Conservation (phyloP, 2,113 vertebrate species). For the Echinops telfairi region DNA sequence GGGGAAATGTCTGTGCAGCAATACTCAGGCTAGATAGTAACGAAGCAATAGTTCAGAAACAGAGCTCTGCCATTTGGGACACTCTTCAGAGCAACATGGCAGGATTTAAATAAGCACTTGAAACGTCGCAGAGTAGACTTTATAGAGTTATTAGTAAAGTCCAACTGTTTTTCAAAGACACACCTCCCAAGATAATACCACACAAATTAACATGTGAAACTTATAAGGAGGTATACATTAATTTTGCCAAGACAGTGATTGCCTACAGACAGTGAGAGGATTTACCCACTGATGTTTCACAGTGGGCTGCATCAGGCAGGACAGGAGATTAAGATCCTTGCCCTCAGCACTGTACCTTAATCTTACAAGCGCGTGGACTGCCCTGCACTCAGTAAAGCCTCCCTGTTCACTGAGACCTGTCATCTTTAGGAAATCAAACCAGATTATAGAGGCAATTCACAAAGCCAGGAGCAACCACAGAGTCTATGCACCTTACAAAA, state of each 20-base stretch:
- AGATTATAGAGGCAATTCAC: slow-evolving; percentile 94
- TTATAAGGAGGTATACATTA: slow-evolving; percentile 47
- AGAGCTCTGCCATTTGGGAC: slow-evolving; percentile 23
- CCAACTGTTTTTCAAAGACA: slow-evolving; percentile 58
- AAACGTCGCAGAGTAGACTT: slow-evolving; percentile 25
- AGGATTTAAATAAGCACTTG: slow-evolving; percentile 60
- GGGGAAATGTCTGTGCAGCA: slow-evolving; percentile 63
- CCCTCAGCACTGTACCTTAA: slow-evolving; percentile 89
- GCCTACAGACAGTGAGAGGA: slow-evolving; percentile 88
- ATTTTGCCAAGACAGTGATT: slow-evolving; percentile 83
- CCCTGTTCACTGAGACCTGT: slow-evolving; percentile 90
- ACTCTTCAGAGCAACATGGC: slow-evolving; percentile 54
- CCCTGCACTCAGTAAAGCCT: slow-evolving; percentile 81
- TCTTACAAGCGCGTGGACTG: slow-evolving; percentile 87
- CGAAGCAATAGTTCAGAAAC: slow-evolving; percentile 60
- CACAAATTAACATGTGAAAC: slow-evolving; percentile 64
- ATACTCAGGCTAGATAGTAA: slow-evolving; percentile 47
- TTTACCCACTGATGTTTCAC: slow-evolving; percentile 89
- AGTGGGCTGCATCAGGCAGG: slow-evolving; percentile 86
- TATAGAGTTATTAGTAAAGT: slow-evolving; percentile 62
- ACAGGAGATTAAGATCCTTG: slow-evolving; percentile 90
- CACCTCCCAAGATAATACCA: slow-evolving; percentile 51
- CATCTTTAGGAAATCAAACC: slow-evolving; percentile 94
- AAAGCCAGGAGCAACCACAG: slow-evolving; percentile 95
- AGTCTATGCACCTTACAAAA: slow-evolving; percentile 93